Conservation (phyloP, 2,113 vertebrate genomes). For the Hydrolagus affinis region DNA sequence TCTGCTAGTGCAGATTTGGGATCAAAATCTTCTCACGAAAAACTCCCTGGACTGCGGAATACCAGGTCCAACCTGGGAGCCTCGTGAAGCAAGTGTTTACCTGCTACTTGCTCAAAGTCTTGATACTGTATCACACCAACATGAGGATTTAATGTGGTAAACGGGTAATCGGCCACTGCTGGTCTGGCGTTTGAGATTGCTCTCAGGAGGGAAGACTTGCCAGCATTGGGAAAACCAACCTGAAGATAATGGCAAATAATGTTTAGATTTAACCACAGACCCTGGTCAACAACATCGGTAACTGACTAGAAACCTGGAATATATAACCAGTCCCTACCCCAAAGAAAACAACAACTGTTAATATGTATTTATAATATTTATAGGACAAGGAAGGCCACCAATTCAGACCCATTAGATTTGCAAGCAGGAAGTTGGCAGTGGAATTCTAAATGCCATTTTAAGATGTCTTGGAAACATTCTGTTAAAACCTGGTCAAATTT, state of each 20-base stretch:
- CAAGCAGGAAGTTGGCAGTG: no score
- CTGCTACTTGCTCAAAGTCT: conserved; percentile 82
- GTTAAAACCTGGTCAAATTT: no score
- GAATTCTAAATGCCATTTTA: no score
- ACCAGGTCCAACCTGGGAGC: background rate
- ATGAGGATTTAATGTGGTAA: conserved; percentile 88
- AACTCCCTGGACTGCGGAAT: background rate
- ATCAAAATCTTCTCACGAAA: no score
- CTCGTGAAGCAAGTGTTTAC: conserved; percentile 46
- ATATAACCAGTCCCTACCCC: no score
- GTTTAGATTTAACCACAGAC: background rate
- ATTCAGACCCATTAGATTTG: no score
- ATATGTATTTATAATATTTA: no score
- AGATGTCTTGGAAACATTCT: no score
- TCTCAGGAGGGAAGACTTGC: conserved; percentile 84
- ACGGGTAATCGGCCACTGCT: conserved; percentile 83
- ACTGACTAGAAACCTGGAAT: no score
- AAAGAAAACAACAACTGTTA: no score
- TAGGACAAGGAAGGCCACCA: no score
- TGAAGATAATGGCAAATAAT: conserved; percentile 42
- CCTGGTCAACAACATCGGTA: background rate
- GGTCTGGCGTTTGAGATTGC: conserved; percentile 82
- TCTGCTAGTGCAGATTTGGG: no score
- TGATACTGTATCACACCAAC: conserved; percentile 77
- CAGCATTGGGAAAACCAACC: conserved; percentile 93